Base-by-base conservation (phyloP, 2,113 vertebrate genomes). In the Octodon degus region DNA sequence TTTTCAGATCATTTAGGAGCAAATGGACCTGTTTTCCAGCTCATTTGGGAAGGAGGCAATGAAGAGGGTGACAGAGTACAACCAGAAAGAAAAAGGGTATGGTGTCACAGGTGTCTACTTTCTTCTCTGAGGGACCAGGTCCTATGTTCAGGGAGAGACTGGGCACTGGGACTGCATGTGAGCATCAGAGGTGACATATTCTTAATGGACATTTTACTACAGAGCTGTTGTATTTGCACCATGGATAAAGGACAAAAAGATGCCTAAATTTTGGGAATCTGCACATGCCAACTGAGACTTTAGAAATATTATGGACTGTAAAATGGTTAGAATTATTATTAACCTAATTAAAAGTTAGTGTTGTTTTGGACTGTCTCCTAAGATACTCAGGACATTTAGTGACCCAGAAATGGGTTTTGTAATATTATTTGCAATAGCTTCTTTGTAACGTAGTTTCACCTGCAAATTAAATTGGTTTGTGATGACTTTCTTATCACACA, bases 291-390 rank as follows among this genome's bases (percentile, higher is more conserved):
- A 5, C 10, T 88, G n/a, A 80, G 34, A 40, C 30, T 40, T n/a
- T 47, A 62, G 58, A 68, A 81, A 72, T 24, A 67, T 0, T 89
- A 5, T 83, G 86, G 34, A 43, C 40, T 67, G 34, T 86, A 77
- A 70, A 65, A 80, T 63, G 87, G 8, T 79, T 95, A 86, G 24
- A 53, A 58, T 63, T 91, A 27, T 16, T 92, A 37, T 83, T 89
- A 62, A 91, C 82, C 60, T 83, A 50, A 62, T 91, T 93, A 89
- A 93, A 92, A 92, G 7, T 47, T 53, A 34, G 16, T 63, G 63
- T 84, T 68, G 63, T 76, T 34, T 16, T 80, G 20, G 32, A 84
- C 67, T 90, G 30, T 24, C 30, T 12, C 50, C 30, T 17, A 83
- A 62, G 25, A 63, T 22, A 81, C 24, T 55, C 60, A 91, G 68